Percentiles rank a stretch among this genome's conserved stretches.
phyloP scores from a whole-genome alignment of 2,888 invertebrate species.

The Andricus curvator region DNA sequence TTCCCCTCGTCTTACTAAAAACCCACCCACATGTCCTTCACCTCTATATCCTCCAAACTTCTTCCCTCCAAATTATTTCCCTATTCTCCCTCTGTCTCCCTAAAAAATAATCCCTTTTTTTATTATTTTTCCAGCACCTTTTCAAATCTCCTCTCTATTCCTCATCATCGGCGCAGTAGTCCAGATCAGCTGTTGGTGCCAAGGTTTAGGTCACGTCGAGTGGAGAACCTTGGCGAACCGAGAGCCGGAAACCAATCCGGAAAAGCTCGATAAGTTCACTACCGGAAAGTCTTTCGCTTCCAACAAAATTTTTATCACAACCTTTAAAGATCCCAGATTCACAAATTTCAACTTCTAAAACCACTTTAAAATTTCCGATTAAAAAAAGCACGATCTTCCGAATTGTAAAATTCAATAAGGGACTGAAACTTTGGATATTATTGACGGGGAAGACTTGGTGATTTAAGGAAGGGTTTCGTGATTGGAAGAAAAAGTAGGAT shows the following conservation, averaged over 20 bases:
- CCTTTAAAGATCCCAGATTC: background rate
- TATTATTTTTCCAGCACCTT: slow-evolving; percentile 5
- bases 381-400: background rate
- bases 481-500: background rate
- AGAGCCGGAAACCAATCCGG: background rate
- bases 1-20: slow-evolving; percentile 1
- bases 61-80: background rate
- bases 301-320: background rate
- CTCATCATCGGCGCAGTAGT: slow-evolving; percentile 1
- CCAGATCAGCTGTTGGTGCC: slow-evolving; percentile 19
- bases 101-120: background rate
- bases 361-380: background rate
- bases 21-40: slow-evolving; percentile 19
- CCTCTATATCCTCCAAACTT: background rate
- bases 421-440: background rate
- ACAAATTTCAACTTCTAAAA: background rate
- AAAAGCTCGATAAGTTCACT: slow-evolving; percentile 1
- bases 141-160: background rate
- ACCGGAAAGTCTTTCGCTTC: background rate
- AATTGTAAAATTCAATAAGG: background rate
- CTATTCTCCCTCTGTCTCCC: background rate
- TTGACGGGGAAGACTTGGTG: background rate
- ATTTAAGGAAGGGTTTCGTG: background rate
- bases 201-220: slow-evolving; percentile 18
- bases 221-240: slow-evolving; percentile 14